Evolutionary conservation across 2,888 invertebrate genomes (phyloP).

Genomic region (Eupithecia exiguata): DNA sequence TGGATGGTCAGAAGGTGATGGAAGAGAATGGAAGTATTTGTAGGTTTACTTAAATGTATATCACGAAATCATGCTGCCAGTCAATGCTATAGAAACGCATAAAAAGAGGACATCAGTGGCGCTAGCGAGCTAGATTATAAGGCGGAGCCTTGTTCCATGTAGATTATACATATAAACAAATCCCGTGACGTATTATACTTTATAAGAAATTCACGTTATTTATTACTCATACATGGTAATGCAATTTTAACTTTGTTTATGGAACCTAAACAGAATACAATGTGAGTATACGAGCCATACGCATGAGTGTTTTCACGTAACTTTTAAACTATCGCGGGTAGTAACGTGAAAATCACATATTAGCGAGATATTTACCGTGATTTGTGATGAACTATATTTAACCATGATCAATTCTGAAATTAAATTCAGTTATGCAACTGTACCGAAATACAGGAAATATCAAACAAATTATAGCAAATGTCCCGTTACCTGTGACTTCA

Average conservation of each 20-base stretch:
- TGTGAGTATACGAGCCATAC: background rate
- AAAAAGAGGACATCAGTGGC: too few relatives aligned
- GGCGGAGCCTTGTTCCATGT: too few relatives aligned
- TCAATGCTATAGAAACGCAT: background rate
- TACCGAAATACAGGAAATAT: background rate
- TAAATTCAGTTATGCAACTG: background rate
- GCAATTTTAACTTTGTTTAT: background rate
- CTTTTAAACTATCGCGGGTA: background rate
- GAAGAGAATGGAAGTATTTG: background rate
- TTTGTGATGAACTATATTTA: background rate
- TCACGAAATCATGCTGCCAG: background rate
- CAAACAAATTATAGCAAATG: background rate
- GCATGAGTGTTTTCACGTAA: background rate
- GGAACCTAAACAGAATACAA: background rate
- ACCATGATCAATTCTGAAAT: background rate
- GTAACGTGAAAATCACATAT: background rate
- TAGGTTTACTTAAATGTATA: background rate
- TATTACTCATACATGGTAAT: background rate
- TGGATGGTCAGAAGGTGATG: background rate
- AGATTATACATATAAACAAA: too few relatives aligned
- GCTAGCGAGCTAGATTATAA: too few relatives aligned
- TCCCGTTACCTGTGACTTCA: background rate
- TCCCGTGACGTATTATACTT: background rate
- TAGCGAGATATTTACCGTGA: background rate
- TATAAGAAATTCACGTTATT: background rate